phyloP scores from a whole-genome alignment of 2,888 invertebrate genomes.

The Drosophila hamatofila region DNA sequence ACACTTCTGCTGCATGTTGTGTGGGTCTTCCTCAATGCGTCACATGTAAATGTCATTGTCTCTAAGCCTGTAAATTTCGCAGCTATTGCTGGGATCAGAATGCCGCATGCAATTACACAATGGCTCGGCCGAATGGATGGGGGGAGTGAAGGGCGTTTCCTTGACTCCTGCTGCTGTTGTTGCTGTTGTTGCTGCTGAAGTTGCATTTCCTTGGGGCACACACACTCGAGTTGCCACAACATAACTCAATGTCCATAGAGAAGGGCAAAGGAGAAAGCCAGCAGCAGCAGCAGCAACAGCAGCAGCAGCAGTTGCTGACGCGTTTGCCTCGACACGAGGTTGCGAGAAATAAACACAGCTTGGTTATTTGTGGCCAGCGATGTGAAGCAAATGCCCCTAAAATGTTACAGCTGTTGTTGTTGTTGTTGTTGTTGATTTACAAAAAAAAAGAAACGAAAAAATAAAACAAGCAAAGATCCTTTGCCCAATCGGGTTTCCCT shows the following conservation, averaged over 20 bases:
- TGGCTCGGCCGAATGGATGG: constrained; percentile 9
- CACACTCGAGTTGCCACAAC: constrained; percentile 50
- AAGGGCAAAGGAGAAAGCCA: neutral
- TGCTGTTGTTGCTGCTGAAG: constrained; percentile 36
- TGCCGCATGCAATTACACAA: constrained; percentile 32
- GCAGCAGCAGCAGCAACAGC: constrained; percentile 3
- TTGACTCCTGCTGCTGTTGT: constrained; percentile 1
- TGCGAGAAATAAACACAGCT: constrained; percentile 66
- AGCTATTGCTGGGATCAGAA: constrained; percentile 30
- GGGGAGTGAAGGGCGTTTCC: neutral
- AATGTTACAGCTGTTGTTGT: constrained; percentile 38
- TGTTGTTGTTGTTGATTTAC: constrained; percentile 13
- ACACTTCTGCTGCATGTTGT: neutral
- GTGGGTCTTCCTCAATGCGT: constrained; percentile 12
- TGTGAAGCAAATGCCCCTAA: constrained; percentile 76
- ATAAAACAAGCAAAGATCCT: constrained; percentile 2
- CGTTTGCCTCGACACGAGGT: constrained; percentile 32
- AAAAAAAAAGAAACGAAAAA: constrained; percentile 7
- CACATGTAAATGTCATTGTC: constrained; percentile 41
- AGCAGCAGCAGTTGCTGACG: constrained; percentile 44
- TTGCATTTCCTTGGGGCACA: constrained; percentile 55
- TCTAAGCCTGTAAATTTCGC: constrained; percentile 36
- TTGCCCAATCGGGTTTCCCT: constrained; percentile 28
- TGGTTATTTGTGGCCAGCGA: constrained; percentile 78
- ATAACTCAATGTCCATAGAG: constrained; percentile 70